phyloP scores from a whole-genome alignment of 2,113 vertebrate species.

The Entomyzon cyanotis region DNA sequence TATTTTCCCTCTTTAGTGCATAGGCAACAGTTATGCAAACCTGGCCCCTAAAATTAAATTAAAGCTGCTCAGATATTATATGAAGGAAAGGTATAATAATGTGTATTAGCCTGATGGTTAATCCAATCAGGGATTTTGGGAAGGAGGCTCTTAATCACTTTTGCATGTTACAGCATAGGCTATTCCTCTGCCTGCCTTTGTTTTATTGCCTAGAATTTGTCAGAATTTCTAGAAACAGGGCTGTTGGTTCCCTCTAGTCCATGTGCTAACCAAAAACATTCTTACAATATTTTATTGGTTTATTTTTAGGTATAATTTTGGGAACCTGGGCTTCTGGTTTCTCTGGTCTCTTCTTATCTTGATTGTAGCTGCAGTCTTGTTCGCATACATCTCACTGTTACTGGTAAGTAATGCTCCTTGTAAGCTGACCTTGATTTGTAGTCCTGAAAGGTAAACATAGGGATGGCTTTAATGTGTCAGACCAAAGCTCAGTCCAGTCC shows the following conservation, averaged over 20 bases:
- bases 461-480: neutral
- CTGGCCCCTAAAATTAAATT: neutral
- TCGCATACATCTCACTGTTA: slow-evolving; percentile 79
- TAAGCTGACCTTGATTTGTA: neutral
- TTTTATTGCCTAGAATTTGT: neutral
- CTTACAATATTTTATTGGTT: neutral
- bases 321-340: slow-evolving; percentile 83
- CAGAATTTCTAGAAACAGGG: neutral
- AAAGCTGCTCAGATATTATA: neutral
- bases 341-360: slow-evolving; percentile 86
- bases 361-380: slow-evolving; percentile 72
- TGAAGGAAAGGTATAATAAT: neutral
- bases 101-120: neutral
- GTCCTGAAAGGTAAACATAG: neutral
- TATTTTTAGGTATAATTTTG: slow-evolving; percentile 80
- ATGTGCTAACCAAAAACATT: neutral
- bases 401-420: slow-evolving; percentile 73
- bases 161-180: neutral
- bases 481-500: neutral
- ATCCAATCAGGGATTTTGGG: neutral
- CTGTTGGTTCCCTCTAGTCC: neutral
- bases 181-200: neutral
- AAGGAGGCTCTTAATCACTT: neutral
- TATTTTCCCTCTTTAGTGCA: neutral
- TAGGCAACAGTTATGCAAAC: neutral